phyloP scores from a whole-genome alignment of 1,140 invertebrate genomes.

The Gerris buenoi region DNA sequence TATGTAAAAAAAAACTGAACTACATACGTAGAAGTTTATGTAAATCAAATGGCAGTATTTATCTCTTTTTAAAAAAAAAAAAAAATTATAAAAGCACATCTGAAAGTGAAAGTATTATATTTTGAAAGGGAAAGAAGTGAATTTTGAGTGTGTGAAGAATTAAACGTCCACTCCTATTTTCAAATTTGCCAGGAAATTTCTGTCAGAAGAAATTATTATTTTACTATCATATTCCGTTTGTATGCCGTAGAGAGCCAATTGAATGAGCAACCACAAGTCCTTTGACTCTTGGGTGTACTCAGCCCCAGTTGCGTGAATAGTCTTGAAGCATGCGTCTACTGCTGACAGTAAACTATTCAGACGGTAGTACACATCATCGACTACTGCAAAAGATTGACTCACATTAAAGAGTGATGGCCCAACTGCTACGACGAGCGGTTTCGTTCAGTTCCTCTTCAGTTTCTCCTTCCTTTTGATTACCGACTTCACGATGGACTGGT shows the following conservation, averaged over 20 bases:
- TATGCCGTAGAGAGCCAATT: not conserved
- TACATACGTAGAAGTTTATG: no score
- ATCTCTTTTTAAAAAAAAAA: no score
- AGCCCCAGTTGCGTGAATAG: not conserved
- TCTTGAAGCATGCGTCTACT: not conserved
- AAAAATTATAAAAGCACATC: no score
- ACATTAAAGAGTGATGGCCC: not conserved
- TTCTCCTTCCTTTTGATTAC: not conserved
- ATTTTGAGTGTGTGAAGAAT: no score
- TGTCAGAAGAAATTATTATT: no score
- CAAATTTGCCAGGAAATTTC: no score
- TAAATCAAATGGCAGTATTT: no score
- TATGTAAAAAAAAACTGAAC: no score
- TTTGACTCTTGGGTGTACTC: not conserved
- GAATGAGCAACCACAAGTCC: not conserved
- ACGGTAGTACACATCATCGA: not conserved
- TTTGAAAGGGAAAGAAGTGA: slow-evolving; percentile 70
- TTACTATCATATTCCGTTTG: not conserved
- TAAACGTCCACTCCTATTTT: no score
- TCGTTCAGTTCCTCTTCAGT: not conserved
- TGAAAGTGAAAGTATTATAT: no score
- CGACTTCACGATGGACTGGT: not conserved
- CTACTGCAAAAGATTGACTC: not conserved
- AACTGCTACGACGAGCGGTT: not conserved
- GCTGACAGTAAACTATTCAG: not conserved